phyloP scores from a whole-genome alignment of 2,113 vertebrate genomes.

The Trichomycterus rosablanca region DNA sequence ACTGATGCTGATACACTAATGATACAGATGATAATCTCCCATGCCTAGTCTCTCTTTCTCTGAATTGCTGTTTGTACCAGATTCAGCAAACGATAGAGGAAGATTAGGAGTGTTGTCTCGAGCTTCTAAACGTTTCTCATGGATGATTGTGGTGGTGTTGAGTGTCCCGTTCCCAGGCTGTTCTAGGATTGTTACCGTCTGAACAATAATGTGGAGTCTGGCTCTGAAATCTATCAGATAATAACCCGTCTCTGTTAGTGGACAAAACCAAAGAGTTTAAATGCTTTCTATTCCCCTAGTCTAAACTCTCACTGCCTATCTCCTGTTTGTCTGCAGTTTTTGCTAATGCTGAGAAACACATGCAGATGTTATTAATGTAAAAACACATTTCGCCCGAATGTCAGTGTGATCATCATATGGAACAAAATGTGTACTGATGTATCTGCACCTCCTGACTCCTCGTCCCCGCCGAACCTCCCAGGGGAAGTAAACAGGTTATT shows the following conservation, averaged over 20 bases:
- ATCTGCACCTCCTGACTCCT: constrained; percentile 10
- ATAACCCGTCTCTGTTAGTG: constrained; percentile 62
- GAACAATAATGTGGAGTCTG: constrained; percentile 70
- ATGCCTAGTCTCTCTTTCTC: constrained; percentile 21
- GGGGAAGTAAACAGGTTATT: constrained; percentile 68
- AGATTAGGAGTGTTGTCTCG: constrained; percentile 40
- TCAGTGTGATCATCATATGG: not conserved
- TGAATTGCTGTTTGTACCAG: constrained; percentile 43
- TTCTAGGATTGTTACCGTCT: constrained; percentile 61
- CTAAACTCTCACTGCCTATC: not conserved
- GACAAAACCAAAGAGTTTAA: constrained; percentile 59
- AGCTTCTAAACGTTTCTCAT: constrained; percentile 59
- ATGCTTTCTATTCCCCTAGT: constrained; percentile 34
- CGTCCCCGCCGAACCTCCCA: constrained; percentile 48
- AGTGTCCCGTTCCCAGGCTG: constrained; percentile 71
- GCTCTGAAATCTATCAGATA: constrained; percentile 76
- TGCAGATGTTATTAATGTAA: no score
- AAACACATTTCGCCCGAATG: not conserved
- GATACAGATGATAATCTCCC: constrained; percentile 21
- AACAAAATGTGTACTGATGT: not conserved
- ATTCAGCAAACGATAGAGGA: constrained; percentile 21
- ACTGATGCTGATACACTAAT: constrained; percentile 26
- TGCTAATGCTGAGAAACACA: not conserved
- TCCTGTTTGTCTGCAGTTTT: not conserved
- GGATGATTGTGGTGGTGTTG: constrained; percentile 67